A percentile compares a stretch with the other conserved stretches of the same genome.
Conservation (phyloP, 2,888 invertebrate species). For the Oscheius myriophilus region DNA sequence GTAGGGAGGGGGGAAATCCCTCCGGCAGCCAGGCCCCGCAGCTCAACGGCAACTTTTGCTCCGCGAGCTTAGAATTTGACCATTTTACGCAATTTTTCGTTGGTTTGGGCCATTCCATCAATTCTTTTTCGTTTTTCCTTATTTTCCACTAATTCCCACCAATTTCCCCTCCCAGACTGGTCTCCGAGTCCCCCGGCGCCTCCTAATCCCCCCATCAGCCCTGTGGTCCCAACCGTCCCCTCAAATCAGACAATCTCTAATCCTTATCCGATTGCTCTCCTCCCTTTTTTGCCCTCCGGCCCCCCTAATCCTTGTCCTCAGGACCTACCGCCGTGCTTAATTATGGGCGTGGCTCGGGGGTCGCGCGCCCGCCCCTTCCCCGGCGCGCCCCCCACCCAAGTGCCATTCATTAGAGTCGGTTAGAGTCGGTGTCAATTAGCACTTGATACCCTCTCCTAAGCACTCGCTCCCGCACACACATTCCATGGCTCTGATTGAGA, state of each 20-base stretch:
- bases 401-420: slow-evolving; percentile 22
- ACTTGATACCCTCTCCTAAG: slow-evolving; percentile 24
- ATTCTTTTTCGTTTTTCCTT: too few species aligned
- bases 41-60: not conserved
- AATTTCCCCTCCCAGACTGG: not conserved
- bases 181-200: too few species aligned
- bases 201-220: too few species aligned
- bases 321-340: not conserved
- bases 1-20: too few species aligned
- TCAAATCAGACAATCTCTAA: too few species aligned
- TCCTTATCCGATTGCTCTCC: too few species aligned
- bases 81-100: too few species aligned
- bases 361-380: not conserved
- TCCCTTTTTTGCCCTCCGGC: too few species aligned
- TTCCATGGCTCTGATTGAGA: not conserved
- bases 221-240: too few species aligned
- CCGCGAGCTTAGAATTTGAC: too few species aligned
- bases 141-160: not conserved
- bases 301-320: slow-evolving; percentile 11
- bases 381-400: slow-evolving; percentile 20
- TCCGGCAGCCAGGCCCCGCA: too few species aligned
- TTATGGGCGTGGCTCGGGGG: slow-evolving; percentile 7
- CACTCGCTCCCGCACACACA: not conserved
- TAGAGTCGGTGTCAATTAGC: slow-evolving; percentile 23
- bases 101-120: too few species aligned